Evolutionary conservation across 2,797 vertebrate genomes (phyloP), one percentile per base, ranked within the genome.

Genomic region (Hemitrygon akajei): DNA sequence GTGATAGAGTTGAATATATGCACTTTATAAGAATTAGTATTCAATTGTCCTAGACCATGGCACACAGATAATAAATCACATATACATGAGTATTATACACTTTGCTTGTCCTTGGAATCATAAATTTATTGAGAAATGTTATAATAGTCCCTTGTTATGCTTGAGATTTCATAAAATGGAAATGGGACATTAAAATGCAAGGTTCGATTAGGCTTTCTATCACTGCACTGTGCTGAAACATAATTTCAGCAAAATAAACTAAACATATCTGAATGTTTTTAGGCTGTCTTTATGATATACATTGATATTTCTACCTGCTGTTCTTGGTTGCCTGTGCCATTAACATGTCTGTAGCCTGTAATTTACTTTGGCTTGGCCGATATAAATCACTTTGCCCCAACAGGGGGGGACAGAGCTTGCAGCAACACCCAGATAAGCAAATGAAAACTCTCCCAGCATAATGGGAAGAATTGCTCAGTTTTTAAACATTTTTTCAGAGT

Each of bases 141-240:
- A 40, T 25, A 93, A 86, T 40, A 47, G 71, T n/a, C 16, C 18
- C 40, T 93, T 9, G 27, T 30, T 76, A 14, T 60, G 47, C 7
- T 87, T 76, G 71, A 76, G 60, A 93, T 75, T 56, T 40, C 0
- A 93, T 7, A 76, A 75, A 73, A n/a, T 93, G 47, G 40, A 30
- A 76, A 93, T 93, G 12, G 14, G 75, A 69, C 91, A 58, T 76
- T 93, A 30, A 93, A 91, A 91, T 30, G 12, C 37, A 56, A n/a
- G 40, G 14, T 93, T 76, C 71, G 91, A 73, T 56, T 12, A 56
- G 40, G 12, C 71, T 3, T n/a, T 11, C 37, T 30, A 6, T 40
- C 20, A 20, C 40, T 93, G 22, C 30, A 7, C 40, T 75, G 12
- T 30, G 12, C 22, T n/a, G 25, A 56, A 40, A 18, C 37, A 71